Base-by-base conservation (phyloP, 2,797 vertebrate genomes). In the Lagodon rhomboides region DNA sequence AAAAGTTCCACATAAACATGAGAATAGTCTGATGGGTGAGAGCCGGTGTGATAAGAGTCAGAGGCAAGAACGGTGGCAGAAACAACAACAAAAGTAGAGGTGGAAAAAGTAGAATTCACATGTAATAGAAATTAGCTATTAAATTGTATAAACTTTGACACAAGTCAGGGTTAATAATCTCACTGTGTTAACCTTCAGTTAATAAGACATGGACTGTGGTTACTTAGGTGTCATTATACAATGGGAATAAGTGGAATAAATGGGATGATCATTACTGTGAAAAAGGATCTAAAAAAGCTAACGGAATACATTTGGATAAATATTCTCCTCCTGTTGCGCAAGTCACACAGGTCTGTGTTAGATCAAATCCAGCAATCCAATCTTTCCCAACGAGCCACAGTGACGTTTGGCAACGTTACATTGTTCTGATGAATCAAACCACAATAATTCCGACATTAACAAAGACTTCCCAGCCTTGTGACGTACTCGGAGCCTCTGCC, bases 1-100 rank as follows among this genome's bases (percentile, higher is more conserved):
- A 69, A 77, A 84, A 79, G 88, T 95, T 95, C 92, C 86, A 87
- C 51, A 70, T 1, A 88, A 88, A 87, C 70, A 85, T 22, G 68
- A 9, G 23, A 53, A 68, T 15, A 0, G 60, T 75, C 62, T 61
- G 16, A 38, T 38, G 34, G 34, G 34, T 38, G 10, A 10, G 34
- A 38, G 9, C 34, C 34, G 10, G 34, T 10, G 2, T 38, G 34
- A 38, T 38, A 38, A 38, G 34, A 6, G 8, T 38, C 8, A 10
- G 8, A 38, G 34, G 34, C 16, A 18, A 16, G 12, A 12, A 11
- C 7, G 17, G 30, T 51, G 23, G 12, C 22, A 70, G 15, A 77
- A 15, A 18, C 13, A 1, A 15, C 0, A 38, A 38, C 9, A 9
- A 38, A 10, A 47, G 8, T 3, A 38, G 20, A 53, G 12, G 41